Percentiles rank a stretch among this genome's conserved stretches.
These are phyloP conservation scores for Orthosia cruda DNA, from an alignment of 2,888 invertebrate genomes.

Conservation along the genomic window DNA sequence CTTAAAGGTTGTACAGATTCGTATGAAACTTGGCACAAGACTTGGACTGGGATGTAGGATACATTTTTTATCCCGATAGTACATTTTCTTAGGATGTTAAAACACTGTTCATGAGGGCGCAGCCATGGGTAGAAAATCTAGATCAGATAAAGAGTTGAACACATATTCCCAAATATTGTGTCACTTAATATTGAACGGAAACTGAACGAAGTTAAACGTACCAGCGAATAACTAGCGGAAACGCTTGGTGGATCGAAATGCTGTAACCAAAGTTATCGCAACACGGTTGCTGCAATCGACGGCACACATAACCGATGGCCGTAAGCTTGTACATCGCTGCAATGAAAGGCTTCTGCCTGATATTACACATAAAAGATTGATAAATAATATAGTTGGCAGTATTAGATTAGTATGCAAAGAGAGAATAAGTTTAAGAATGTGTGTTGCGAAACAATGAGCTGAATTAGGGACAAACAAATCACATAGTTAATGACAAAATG, in stretches of 20 bases:
- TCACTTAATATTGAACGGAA: conserved; percentile 42
- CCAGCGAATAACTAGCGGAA: conserved; percentile 66
- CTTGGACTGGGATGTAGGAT: too few species aligned
- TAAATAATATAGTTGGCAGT: conserved; percentile 16
- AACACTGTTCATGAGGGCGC: not conserved
- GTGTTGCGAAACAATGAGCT: conserved; percentile 7
- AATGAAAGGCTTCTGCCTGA: conserved; percentile 49
- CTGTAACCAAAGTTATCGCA: conserved; percentile 79
- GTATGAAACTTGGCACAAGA: not conserved
- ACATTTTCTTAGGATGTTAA: not conserved
- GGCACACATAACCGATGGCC: conserved; percentile 79
- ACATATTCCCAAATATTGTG: conserved; percentile 10
- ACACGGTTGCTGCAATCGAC: conserved; percentile 74
- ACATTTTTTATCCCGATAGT: too few species aligned
- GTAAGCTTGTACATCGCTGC: conserved; percentile 62
- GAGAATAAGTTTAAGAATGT: conserved; percentile 2
- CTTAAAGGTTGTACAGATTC: not conserved
- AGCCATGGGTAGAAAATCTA: not conserved
- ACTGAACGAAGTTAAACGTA: conserved; percentile 38
- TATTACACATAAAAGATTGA: conserved; percentile 30
- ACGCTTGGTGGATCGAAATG: conserved; percentile 68
- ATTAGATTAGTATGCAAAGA: conserved; percentile 18
- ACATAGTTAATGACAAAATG: conserved; percentile 18
- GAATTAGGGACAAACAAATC: not conserved
- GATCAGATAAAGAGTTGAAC: conserved; percentile 5